A percentile compares a stretch with the other conserved stretches of the same genome.
Conservation (phyloP, 2,113 vertebrate species). For the Eubucco bourcierii region DNA sequence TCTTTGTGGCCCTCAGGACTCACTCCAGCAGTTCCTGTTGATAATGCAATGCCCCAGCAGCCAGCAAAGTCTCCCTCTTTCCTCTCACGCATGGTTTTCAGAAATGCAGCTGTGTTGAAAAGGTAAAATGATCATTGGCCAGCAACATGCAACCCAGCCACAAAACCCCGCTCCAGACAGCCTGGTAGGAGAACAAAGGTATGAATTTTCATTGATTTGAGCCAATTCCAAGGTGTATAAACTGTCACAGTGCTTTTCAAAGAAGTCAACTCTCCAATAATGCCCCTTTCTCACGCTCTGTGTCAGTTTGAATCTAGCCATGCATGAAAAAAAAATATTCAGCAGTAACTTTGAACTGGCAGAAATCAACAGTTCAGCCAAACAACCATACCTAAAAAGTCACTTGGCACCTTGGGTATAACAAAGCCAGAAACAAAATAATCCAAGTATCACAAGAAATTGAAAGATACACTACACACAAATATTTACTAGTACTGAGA, state of each 20-base stretch:
- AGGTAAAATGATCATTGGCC: constrained; percentile 18
- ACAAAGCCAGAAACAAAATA: background rate
- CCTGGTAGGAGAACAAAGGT: background rate
- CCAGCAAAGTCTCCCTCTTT: background rate
- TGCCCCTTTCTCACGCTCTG: background rate
- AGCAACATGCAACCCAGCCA: background rate
- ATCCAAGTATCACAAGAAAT: background rate
- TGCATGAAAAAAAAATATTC: background rate
- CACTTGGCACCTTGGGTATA: background rate
- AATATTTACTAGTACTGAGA: background rate
- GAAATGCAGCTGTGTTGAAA: background rate
- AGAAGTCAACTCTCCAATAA: background rate
- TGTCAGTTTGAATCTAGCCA: background rate
- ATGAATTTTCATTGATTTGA: background rate
- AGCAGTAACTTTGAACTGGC: background rate
- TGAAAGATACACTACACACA: background rate
- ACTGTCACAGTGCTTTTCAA: background rate
- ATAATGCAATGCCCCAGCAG: background rate
- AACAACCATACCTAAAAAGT: background rate
- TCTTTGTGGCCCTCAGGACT: too few species aligned
- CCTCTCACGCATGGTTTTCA: background rate
- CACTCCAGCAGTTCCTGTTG: background rate
- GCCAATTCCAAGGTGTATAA: background rate
- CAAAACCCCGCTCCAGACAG: constrained; percentile 12
- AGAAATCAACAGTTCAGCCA: background rate